Evolutionary conservation across 2,113 vertebrate species (phyloP), one percentile per base, ranked within the genome.

Genomic region (Desmodus rotundus): DNA sequence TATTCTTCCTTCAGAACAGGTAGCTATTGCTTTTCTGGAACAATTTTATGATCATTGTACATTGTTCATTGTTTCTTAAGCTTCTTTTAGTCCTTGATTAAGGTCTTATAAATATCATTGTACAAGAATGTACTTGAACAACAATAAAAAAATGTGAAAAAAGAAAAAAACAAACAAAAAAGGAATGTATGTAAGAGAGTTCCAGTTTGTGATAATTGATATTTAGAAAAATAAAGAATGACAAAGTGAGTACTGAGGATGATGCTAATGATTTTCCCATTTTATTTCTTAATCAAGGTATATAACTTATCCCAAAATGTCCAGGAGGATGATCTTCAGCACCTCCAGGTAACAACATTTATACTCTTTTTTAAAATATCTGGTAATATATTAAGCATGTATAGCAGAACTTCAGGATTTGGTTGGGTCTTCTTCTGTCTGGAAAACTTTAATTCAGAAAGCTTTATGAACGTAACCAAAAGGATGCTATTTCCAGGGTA

Each of bases 291-390:
- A 47, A 90, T 87, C 26, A 97, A 99, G 99, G 99, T 99, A 77
- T 99, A 99, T 98, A 99, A 99, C 96, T 99, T 99, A 97, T 99
- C 99, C 43, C 99, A 99, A 98, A 99, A 99, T 74, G 99, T 99
- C 65, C 99, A 99, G 89, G 99, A 99, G 84, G 99, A 99, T 76
- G 99, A 99, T 96, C 99, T 99, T 72, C 99, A 99, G 97, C 99
- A 99, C 93, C 91, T 99, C 84, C 99, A 99, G 99, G 99, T 99
- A 98, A 96, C 4, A 70, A 19, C 52, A 24, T 74, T 58, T 68
- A 43, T 68, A 50, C 9, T 61, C 3, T n/a, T 58, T 70, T 83
- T 65, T 43, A 24, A 24, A 24, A 36, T 67, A 52, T 86, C 36
- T 85, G 7, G 15, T 91, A 45, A 50, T 78, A 14, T 95, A 90